Conservation (phyloP, 2,797 vertebrate species). For the Lepidocolaptes lacrymiger region DNA sequence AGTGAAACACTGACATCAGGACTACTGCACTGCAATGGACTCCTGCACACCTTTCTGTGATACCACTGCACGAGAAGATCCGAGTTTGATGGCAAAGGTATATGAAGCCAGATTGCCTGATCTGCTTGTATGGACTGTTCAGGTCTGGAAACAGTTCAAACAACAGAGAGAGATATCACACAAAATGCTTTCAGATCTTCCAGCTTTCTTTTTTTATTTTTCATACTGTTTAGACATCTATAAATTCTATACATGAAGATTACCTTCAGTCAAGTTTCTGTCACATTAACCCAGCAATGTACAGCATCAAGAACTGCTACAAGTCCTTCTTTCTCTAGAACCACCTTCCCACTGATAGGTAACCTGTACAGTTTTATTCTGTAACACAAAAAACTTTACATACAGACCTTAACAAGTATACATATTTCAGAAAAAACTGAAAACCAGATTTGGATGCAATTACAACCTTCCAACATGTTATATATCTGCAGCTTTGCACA, state of each 20-base stretch:
- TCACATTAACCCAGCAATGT: neutral
- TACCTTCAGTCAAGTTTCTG: neutral
- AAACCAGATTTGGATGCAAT: neutral
- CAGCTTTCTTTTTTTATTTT: neutral
- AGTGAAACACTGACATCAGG: neutral
- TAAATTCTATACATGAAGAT: neutral
- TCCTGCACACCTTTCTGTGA: neutral
- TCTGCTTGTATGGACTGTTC: neutral
- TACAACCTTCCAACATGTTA: neutral
- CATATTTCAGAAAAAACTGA: neutral
- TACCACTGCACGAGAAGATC: neutral
- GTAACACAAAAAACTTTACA: neutral
- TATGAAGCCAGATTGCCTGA: neutral
- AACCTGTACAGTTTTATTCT: neutral
- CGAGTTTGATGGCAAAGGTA: neutral
- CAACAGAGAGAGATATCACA: neutral
- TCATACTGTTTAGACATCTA: neutral
- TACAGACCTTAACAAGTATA: neutral
- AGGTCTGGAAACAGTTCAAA: neutral
- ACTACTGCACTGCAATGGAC: neutral
- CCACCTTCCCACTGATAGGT: neutral
- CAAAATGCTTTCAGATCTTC: neutral
- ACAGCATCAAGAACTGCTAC: neutral
- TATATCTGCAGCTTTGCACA: neutral
- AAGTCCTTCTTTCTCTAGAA: neutral